A percentile compares a stretch with the other conserved stretches of the same genome.
Conservation (phyloP, 2,888 invertebrate genomes). For the Anarsia innoxiella region DNA sequence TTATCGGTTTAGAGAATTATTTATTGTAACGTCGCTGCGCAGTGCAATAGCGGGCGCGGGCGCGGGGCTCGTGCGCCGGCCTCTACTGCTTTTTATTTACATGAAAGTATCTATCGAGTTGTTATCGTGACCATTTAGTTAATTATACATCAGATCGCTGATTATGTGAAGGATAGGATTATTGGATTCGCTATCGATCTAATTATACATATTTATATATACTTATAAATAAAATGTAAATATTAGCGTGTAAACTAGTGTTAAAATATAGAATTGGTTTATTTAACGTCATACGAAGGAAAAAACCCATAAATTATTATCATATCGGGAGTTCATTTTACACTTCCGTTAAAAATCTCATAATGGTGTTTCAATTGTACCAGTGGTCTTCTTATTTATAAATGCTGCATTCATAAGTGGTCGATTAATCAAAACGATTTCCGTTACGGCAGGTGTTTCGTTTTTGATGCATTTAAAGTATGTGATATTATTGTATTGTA, state of each 20-base stretch:
- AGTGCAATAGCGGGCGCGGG: conserved; percentile 57
- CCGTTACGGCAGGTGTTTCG: conserved; percentile 54
- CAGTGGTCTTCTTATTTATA: conserved; percentile 71
- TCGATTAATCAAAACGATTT: conserved; percentile 33
- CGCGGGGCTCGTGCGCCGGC: conserved; percentile 46
- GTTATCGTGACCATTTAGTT: conserved; percentile 75
- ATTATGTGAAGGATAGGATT: conserved; percentile 67
- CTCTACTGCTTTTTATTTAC: conserved; percentile 73
- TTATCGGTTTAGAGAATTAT: conserved; percentile 68
- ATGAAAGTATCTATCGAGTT: conserved; percentile 72
- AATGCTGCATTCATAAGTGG: conserved; percentile 54
- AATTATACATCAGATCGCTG: conserved; percentile 71
- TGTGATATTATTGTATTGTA: conserved; percentile 73
- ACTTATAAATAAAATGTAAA: conserved; percentile 74
- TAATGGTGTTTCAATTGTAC: conserved; percentile 73
- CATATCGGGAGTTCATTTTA: conserved; percentile 67
- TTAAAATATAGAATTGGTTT: conserved; percentile 74
- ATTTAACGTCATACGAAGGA: conserved; percentile 72
- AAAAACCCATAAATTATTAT: conserved; percentile 74
- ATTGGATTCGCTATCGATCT: conserved; percentile 67
- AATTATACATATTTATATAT: conserved; percentile 75
- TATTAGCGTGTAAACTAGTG: conserved; percentile 71
- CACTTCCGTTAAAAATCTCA: conserved; percentile 73
- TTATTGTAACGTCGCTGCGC: conserved; percentile 64
- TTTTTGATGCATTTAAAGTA: conserved; percentile 70